Evolutionary conservation across 2,113 vertebrate genomes (phyloP), one percentile per base, ranked within the genome.

Genomic region (Protomyctophum bolini): DNA sequence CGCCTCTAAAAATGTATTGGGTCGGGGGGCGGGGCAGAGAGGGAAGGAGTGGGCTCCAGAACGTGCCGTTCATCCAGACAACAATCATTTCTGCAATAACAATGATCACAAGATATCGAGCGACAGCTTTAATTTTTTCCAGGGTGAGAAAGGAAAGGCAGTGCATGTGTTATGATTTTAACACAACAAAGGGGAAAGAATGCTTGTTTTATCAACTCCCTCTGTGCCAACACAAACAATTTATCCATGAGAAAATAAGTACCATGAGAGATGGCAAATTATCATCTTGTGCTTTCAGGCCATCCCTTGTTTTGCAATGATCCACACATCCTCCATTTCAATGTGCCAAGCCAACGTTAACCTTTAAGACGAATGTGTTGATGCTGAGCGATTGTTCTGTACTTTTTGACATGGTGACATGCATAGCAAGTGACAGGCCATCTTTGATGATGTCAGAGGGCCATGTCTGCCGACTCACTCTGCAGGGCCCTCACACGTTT

Each of bases 401-500:
- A 33, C 83, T 47, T 75, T 60, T 6, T 50, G 15, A 56, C 75
- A 6, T 56, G 11, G 46, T 87, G 91, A 92, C 79, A 75, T 56
- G 72, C 77, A 91, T 85, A 63, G 76, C 75, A 80, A 83, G 71
- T 86, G 91, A 91, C 91, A 90, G 75, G 88, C 81, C 57, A 66
- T 82, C 86, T 87, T 72, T 63, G 79, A 86, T 77, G 85, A 90
- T 89, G 89, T 86, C 83, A 87, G 79, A 73, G 64, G 73, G 52
- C 69, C 14, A 10, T 79, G 75, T 86, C 82, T 78, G 73, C 67
- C 73, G 79, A 77, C 80, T 21, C 68, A 72, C 84, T 84, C 84
- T 14, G 81, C 76, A 81, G 86, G 82, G 75, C 76, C 81, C 83
- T 55, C 58, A 49, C 75, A 72, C 86, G 75, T 61, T 83, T 67